Evolutionary conservation across 2,888 invertebrate genomes (phyloP), one percentile per base, ranked within the genome.

Genomic region (Andrena trimmerana): DNA sequence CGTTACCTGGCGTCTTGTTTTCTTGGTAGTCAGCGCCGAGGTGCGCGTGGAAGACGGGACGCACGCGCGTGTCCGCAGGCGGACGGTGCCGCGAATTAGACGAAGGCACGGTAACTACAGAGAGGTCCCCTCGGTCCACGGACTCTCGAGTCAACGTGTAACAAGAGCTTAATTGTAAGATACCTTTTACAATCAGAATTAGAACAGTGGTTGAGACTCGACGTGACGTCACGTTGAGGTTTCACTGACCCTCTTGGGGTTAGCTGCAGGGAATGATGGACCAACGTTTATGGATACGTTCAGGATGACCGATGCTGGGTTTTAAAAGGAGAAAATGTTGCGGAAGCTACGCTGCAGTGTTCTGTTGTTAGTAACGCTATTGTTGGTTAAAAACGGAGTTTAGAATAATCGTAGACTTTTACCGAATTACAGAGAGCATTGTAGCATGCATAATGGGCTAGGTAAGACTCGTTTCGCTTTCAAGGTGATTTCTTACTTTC

Each of bases 1-100:
- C 13, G 31, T 67, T 73, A 73, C 67, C 67, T 78, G 67, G 1
- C 60, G 13, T 62, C 67, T 67, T 29, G 60, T 67, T 67, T 13
- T n/a, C 57, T 77, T 50, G 48, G 62, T 27, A n/a, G 2, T 20
- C 62, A n/a, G 33, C 60, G 27, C 20, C 24, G 10, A 33, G 60
- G 33, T 31, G 31, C 57, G 24, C 57, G 57, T 24, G 57, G 57
- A 24, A 27, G 57, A 57, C 8, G 24, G 10, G 24, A 8, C 24
- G 54, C 3, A 4, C 24, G 57, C 24, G 24, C 24, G 57, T 42
- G 42, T 42, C 10, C 10, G 57, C 24, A 0, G 57, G 57, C 24
- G 57, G 57, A 20, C 20, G 20, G 1, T 20, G 42, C 42, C 13
- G 42, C 42, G 13, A 13, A 13, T 13, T 42, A 4, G 42, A 42